phyloP scores from a whole-genome alignment of 2,888 invertebrate species.

The Idaea dimidiata region DNA sequence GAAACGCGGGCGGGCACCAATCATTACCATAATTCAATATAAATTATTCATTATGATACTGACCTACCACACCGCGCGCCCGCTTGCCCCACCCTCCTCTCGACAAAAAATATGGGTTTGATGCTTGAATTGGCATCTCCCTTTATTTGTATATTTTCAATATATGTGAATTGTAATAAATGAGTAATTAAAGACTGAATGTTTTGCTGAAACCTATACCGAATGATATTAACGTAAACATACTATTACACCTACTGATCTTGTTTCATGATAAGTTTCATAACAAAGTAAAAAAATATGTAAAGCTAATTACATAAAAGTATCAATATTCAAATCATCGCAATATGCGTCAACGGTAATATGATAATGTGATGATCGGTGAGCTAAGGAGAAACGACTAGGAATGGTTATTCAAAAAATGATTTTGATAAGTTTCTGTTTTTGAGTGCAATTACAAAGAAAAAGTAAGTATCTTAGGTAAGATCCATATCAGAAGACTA shows the following conservation, averaged over 20 bases:
- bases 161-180: background rate
- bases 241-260: background rate
- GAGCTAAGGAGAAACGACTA: too few relatives aligned
- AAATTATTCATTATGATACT: slow-evolving; percentile 49
- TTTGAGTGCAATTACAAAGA: too few relatives aligned
- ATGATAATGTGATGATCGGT: too few relatives aligned
- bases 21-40: slow-evolving; percentile 51
- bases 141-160: background rate
- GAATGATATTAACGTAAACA: background rate
- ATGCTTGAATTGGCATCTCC: background rate
- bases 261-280: background rate
- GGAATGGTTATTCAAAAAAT: too few relatives aligned
- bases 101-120: background rate
- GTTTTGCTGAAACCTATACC: background rate
- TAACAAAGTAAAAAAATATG: background rate
- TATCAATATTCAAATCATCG: background rate
- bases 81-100: slow-evolving; percentile 30
- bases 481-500: too few relatives aligned
- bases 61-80: slow-evolving; percentile 46
- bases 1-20: slow-evolving; percentile 32
- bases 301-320: background rate
- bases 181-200: background rate
- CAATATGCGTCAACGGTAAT: background rate
- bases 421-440: too few relatives aligned
- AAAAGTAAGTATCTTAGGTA: too few relatives aligned